Evolutionary conservation across 2,888 invertebrate species (phyloP).

Genomic region (Ophonus ardosiacus): DNA sequence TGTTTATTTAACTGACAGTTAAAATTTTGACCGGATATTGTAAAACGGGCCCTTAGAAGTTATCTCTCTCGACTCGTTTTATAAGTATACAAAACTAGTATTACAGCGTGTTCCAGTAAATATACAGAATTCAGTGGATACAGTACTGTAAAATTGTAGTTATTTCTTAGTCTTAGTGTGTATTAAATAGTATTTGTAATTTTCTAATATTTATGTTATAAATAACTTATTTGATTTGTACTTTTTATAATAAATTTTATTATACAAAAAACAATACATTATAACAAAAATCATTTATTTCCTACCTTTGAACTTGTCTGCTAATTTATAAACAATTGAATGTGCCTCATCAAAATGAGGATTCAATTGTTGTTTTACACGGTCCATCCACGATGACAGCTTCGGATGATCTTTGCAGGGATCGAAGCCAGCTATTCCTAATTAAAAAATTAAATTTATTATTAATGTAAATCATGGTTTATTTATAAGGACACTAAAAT

Average conservation of each 20-base stretch:
- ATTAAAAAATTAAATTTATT: neutral
- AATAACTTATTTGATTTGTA: constrained; percentile 46
- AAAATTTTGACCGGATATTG: too few relatives aligned
- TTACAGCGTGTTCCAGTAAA: too few relatives aligned
- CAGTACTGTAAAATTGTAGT: neutral
- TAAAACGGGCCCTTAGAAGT: too few relatives aligned
- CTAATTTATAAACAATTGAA: constrained; percentile 70
- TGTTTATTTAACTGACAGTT: too few relatives aligned
- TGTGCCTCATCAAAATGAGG: constrained; percentile 83
- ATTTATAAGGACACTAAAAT: too few relatives aligned
- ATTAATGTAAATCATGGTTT: too few relatives aligned
- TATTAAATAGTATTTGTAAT: constrained; percentile 27
- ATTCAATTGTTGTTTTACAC: constrained; percentile 79
- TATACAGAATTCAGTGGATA: neutral
- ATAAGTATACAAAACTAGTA: too few relatives aligned
- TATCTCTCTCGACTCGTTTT: too few relatives aligned
- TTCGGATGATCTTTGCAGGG: constrained; percentile 79
- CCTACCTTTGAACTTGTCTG: constrained; percentile 51
- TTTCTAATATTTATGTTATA: constrained; percentile 44
- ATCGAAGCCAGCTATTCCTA: constrained; percentile 84
- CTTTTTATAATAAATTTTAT: constrained; percentile 45
- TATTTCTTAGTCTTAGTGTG: neutral
- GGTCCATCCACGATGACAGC: constrained; percentile 82
- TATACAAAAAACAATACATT: constrained; percentile 5
- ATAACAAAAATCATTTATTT: constrained; percentile 8